Base-by-base conservation (phyloP, 1,140 invertebrate species). In the Scaptomyza montana region DNA sequence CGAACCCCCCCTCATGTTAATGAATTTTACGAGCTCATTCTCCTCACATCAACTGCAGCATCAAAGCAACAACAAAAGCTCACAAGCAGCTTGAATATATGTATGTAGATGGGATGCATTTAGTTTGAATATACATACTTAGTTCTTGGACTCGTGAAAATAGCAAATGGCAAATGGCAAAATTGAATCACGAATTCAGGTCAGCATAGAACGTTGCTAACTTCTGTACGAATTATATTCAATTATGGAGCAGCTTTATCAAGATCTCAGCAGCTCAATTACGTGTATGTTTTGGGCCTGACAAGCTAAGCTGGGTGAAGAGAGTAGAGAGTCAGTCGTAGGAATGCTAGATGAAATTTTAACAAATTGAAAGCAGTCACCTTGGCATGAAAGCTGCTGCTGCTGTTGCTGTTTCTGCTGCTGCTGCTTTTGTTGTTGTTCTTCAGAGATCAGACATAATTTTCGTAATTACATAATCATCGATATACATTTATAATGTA, bases 211-310 rank as follows among this genome's bases (percentile, higher is more conserved):
- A 74, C 53, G 53, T 51, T 69, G 57, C 49, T 61, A 69, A 74
- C 63, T 74, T 74, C 65, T 74, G 59, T 69, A 72, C 78, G 73
- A 87, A 87, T 87, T 87, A 87, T 82, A 87, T 89, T 87, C 78
- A 87, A 87, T 87, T 87, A 78, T 76, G 54, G 64, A 71, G 74
- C 62, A 74, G 60, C 70, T 74, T 82, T 87, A 86, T 86, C 82
- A 80, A 76, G 82, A 86, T 86, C 76, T 77, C 75, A 77, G 78
- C 82, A 73, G 74, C 77, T 82, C 82, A 86, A 87, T 86, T 86
- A 87, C 64, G 56, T 43, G 51, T 50, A 16, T 10, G 30, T 16
- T 45, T 45, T 9, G 33, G 33, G 33, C 7, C 30, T 30, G 30
- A 30, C 30, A 6, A 25, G 21, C 21, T 25, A 4, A 25, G 21